Evolutionary conservation across 2,888 invertebrate species (phyloP), one percentile per base, ranked within the genome.

Genomic region (Sinotaia quadrata): DNA sequence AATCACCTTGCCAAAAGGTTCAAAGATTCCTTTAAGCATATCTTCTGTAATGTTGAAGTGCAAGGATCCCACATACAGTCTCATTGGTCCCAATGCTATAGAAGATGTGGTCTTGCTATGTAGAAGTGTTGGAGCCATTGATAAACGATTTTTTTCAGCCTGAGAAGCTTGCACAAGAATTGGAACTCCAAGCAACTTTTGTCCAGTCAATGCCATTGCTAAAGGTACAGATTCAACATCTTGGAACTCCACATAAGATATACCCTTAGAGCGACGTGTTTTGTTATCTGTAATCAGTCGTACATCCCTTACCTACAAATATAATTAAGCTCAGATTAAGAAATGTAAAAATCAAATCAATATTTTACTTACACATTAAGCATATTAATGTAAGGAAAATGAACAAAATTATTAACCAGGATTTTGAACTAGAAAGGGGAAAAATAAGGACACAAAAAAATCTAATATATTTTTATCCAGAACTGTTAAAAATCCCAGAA

Each of bases 31-130:
- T 68, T 94, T 90, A 68, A 99, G 90, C 99, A 99, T 99, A 76
- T 98, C 98, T 90, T 99, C 98, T 8, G 96, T 97, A 78, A 99
- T 98, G 88, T 98, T 98, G 87, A 97, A 98, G 89, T 99, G 98
- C 67, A 99, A 90, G 24, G 98, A 98, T 36, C 98, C 98, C 67
- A 99, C 97, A 89, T 98, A 98, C 10, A 99, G 90, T 82, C 97
- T 92, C 92, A 98, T 97, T 1, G 98, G 98, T 24, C 98, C 98
- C 59, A 93, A 93, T 37, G 65, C 73, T n/a, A n/a, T n/a, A 8
- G 47, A 47, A 47, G 21, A 21, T 21, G 24, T 31, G 7, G 65
- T 41, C 56, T 82, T 83, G 51, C 79, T 75, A 21, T 80, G 58
- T 18, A 82, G 72, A 27, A 77, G 79, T 7, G 69, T 75, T n/a